Base-by-base conservation (phyloP, 2,797 vertebrate genomes). In the Australoheros facetus region DNA sequence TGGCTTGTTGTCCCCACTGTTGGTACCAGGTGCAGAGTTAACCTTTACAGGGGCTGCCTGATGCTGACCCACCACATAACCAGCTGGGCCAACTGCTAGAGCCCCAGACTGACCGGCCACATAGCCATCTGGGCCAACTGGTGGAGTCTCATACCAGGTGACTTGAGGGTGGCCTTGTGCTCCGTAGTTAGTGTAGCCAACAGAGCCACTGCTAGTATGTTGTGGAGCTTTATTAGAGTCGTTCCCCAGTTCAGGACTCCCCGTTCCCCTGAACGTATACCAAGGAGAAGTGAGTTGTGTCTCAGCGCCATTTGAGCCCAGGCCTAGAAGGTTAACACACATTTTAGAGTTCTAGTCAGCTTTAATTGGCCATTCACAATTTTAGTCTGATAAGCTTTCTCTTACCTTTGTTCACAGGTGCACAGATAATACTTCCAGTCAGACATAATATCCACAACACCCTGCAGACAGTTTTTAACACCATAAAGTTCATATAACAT, bases 391-490 rank as follows among this genome's bases (percentile, higher is more conserved):
- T 11, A 11, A 28, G 17, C 7, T 4, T 16, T 12, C 5, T 2
- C 8, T 73, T 26, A 70, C 7, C 64, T 39, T 4, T 11, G 37
- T 62, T 14, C 13, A 34, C 28, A 56, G 75, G 56, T 4, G 8
- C 4, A 42, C 81, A 86, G 30, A 57, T 56, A 7, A 78, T 45
- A 32, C 78, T 78, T 72, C 85, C 77, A 58, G 74, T 45, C 21
- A 88, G 60, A 56, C 32, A 80, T 4, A 11, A 59, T 58, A 82
- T n/a, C 82, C 80, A 82, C 71, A 89, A 66, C 8, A 85, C 5
- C 80, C 87, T 89, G 32, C 1, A 42, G 4, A 23, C 12, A 4
- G 23, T 16, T 12, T 39, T 42, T 42, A 13, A 42, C 14, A 37
- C 37, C 3, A 59, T 2, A 12, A 1, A 19, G 48, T 37, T 6